Evolutionary conservation across 37 sponge, comb jelly and placozoan species (phyloP).

Genomic region (Haliclona indistincta): DNA sequence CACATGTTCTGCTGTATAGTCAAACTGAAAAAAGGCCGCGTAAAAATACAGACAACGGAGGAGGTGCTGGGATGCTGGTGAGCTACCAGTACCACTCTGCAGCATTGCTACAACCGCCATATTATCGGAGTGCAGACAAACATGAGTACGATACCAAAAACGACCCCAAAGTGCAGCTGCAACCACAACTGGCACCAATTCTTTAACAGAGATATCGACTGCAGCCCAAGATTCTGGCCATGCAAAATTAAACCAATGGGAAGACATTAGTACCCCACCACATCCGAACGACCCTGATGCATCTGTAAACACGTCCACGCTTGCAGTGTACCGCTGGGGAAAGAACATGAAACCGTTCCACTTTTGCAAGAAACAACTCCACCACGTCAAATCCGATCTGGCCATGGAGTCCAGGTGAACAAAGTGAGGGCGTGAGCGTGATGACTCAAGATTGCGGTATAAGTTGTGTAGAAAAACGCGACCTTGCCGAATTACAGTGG

Average conservation of each 20-base stretch:
- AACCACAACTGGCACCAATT: conserved; percentile 30
- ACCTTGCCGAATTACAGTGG: background rate
- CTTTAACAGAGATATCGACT: conserved; percentile 10
- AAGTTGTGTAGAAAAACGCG: background rate
- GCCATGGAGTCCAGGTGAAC: conserved; percentile 4
- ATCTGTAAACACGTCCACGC: background rate
- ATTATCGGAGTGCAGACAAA: conserved; percentile 1
- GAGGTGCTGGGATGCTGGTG: background rate
- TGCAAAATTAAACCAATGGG: background rate
- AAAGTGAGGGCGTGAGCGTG: background rate
- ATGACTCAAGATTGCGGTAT: background rate
- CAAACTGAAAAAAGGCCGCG: conserved; percentile 6
- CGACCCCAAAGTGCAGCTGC: conserved; percentile 14
- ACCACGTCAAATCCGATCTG: conserved; percentile 28
- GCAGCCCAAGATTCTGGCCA: conserved; percentile 5
- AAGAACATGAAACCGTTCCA: conserved; percentile 16
- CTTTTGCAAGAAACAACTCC: background rate
- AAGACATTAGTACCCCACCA: background rate
- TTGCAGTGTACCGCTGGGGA: background rate
- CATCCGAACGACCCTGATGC: conserved; percentile 21
- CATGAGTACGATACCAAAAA: background rate
- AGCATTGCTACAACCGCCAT: conserved; percentile 12
- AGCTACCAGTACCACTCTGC: background rate
- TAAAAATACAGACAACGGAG: conserved; percentile 15
- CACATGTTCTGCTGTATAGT: background rate